These are phyloP conservation scores for Taxidea taxus DNA, from an alignment of 2,113 vertebrate species.

Conservation along the genomic window DNA sequence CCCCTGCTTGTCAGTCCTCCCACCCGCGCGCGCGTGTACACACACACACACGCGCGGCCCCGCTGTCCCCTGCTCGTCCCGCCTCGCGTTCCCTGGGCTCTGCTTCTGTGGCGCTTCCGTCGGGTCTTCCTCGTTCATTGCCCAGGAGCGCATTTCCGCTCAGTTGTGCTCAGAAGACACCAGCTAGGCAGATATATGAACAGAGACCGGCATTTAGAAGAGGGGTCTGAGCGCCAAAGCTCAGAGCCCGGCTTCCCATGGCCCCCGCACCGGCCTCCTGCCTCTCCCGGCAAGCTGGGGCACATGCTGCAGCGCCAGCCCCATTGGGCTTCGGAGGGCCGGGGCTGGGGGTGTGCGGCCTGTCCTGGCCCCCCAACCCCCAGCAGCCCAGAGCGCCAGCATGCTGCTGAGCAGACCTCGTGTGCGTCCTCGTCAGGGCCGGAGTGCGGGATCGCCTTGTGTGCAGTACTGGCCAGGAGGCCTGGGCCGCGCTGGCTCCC, in stretches of 20 bases:
- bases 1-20: neutral
- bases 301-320: too few relatives aligned
- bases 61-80: neutral
- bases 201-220: neutral
- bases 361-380: too few relatives aligned
- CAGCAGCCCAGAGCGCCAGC: too few relatives aligned
- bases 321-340: too few relatives aligned
- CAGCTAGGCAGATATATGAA: neutral
- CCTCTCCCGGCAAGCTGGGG: neutral
- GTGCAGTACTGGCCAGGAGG: too few relatives aligned
- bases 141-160: neutral
- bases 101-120: neutral
- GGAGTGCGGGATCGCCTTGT: too few relatives aligned
- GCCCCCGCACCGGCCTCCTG: too few relatives aligned
- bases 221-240: neutral
- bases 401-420: too few relatives aligned
- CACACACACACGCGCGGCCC: fast-evolving
- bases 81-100: neutral
- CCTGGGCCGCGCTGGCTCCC: too few relatives aligned
- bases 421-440: too few relatives aligned
- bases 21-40: neutral
- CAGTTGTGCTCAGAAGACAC: neutral
- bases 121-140: neutral
- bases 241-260: too few relatives aligned
- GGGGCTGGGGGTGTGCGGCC: too few relatives aligned